Evolutionary conservation across 1,140 invertebrate genomes (phyloP).

Genomic region (Neotoxoptera formosana): DNA sequence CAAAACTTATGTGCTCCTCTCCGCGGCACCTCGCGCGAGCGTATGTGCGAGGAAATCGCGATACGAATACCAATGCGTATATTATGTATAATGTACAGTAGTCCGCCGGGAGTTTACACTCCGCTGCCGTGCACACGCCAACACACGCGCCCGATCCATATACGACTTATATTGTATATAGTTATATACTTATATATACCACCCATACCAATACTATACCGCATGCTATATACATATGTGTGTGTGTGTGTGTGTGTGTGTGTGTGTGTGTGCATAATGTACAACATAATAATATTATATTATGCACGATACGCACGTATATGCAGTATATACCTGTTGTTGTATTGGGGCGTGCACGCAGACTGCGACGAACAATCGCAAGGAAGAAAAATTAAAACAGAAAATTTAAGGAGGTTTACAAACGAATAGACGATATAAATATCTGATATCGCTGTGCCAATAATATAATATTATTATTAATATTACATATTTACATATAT

Average conservation of each 20-base stretch:
- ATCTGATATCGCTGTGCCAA: no score
- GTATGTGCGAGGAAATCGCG: not conserved
- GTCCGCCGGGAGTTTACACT: not conserved
- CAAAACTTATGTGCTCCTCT: constrained; percentile 7
- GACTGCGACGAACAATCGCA: not conserved
- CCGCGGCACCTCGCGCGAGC: not conserved
- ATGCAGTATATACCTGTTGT: not conserved
- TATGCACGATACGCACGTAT: not conserved
- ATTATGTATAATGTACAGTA: not conserved
- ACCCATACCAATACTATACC: not conserved
- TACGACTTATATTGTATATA: not conserved
- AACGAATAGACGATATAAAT: not conserved
- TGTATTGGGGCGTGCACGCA: not conserved
- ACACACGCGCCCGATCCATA: not conserved
- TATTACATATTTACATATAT: no score
- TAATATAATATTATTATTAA: no score
- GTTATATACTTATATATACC: not conserved
- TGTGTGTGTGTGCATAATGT: not conserved
- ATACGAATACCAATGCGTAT: not conserved
- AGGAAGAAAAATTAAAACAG: not conserved
- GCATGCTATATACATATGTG: not conserved
- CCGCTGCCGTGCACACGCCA: not conserved
- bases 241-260: no score
- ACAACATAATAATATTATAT: not conserved
- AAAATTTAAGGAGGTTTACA: no score